Conservation (phyloP, 2,797 vertebrate genomes). For the Pempheris klunzingeri region DNA sequence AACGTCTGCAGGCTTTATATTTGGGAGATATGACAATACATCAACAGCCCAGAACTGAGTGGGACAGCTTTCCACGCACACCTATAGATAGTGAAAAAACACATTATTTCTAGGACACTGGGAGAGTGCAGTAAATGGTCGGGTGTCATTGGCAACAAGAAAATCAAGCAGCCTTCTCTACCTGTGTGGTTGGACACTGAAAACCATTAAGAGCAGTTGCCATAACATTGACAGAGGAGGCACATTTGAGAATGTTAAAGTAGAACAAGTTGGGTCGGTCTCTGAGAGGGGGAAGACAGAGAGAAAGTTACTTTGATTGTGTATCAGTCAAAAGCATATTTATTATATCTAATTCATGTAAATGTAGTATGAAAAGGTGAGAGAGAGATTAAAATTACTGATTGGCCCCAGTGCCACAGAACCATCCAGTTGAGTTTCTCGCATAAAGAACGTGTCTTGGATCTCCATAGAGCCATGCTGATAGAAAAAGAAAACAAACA, state of each 20-base stretch:
- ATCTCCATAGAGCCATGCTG: slow-evolving; percentile 93
- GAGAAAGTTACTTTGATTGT: neutral
- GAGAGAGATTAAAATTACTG: slow-evolving; percentile 69
- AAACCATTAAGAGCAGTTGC: slow-evolving; percentile 81
- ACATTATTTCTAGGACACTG: fast-evolving
- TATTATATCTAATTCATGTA: neutral
- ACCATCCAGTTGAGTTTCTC: slow-evolving; percentile 90
- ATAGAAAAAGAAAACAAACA: slow-evolving; percentile 6
- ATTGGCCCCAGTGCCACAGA: slow-evolving; percentile 88
- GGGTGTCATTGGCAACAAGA: neutral
- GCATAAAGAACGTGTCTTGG: slow-evolving; percentile 91
- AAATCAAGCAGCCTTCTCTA: slow-evolving; percentile 51
- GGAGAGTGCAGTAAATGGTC: neutral
- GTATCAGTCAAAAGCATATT: neutral
- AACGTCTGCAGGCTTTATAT: fast-evolving
- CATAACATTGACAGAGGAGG: slow-evolving; percentile 81
- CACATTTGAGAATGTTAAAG: slow-evolving; percentile 89
- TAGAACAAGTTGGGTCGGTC: slow-evolving; percentile 86
- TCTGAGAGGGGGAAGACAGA: slow-evolving; percentile 69
- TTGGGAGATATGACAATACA: fast-evolving
- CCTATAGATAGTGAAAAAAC: slow-evolving; percentile 68
- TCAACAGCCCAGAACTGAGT: slow-evolving; percentile 18
- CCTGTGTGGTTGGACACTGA: slow-evolving; percentile 92
- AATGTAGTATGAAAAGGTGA: neutral
- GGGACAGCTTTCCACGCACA: slow-evolving; percentile 89